A percentile compares a stretch with the other conserved stretches of the same genome.
Evolutionary conservation across 2,797 vertebrate genomes (phyloP).

Genomic region (Ibycter americanus): DNA sequence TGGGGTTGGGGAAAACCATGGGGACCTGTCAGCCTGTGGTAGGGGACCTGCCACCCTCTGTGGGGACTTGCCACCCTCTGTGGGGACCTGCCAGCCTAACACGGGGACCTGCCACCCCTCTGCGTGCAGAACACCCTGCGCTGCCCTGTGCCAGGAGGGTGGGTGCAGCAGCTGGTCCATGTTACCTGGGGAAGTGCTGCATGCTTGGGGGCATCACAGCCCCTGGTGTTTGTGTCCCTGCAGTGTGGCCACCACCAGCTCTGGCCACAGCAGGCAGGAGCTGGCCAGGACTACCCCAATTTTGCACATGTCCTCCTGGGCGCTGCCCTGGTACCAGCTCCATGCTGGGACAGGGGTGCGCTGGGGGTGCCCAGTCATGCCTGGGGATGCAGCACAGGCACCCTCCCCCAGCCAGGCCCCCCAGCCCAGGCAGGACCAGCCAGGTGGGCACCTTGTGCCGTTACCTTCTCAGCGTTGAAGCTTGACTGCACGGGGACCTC

Average conservation of each 20-base stretch:
- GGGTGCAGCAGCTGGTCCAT: rapidly evolving
- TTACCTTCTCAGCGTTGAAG: not conserved
- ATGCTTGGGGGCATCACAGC: rapidly evolving
- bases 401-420: not conserved
- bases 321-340: not conserved
- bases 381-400: rapidly evolving
- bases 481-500: not conserved
- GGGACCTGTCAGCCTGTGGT: not conserved
- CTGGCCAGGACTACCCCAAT: not conserved
- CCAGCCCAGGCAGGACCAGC: not conserved
- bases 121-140: not conserved
- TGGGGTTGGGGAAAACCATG: not conserved
- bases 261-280: not conserved
- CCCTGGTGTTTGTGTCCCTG: rapidly evolving
- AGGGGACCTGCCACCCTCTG: not conserved
- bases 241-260: rapidly evolving
- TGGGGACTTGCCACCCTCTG: not conserved
- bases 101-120: not conserved
- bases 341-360: not conserved
- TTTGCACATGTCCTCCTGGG: not conserved
- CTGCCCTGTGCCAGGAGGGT: not conserved
- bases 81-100: not conserved
- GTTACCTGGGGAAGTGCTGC: not conserved
- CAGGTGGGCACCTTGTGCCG: rapidly evolving
- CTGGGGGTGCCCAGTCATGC: not conserved